Percentiles rank a stretch among this genome's conserved stretches.
These are phyloP conservation scores for Drosophila takahashii DNA, from an alignment of 1,140 invertebrate genomes.

Conservation along the genomic window DNA sequence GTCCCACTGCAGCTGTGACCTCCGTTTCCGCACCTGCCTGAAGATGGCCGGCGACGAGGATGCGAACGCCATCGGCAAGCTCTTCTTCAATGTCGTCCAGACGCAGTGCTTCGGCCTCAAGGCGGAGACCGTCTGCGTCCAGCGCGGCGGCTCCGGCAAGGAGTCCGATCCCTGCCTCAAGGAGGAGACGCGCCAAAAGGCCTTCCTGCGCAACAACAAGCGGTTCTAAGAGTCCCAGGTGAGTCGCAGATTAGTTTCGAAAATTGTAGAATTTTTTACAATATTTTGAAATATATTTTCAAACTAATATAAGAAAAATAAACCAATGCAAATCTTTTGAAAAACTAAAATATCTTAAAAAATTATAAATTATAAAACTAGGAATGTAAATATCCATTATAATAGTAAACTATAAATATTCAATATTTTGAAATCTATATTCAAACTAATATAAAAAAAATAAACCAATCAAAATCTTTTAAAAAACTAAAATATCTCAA, in stretches of 20 bases:
- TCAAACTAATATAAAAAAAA: no score
- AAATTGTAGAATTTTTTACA: no score
- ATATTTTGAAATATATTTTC: no score
- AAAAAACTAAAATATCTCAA: no score
- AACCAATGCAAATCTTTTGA: no score
- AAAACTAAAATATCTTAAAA: no score
- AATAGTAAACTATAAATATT: no score
- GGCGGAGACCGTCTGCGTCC: conserved; percentile 90
- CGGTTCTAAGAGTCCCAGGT: conserved; percentile 85
- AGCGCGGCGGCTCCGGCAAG: conserved; percentile 90
- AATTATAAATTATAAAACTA: no score
- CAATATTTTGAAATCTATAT: no score
- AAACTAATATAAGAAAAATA: no score
- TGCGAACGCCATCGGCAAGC: conserved; percentile 95
- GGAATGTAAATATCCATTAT: no score
- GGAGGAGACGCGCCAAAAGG: conserved; percentile 89
- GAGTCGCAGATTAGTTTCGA: background rate
- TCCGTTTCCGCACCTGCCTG: conserved; percentile 95
- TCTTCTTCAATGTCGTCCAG: conserved; percentile 97
- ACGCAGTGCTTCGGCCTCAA: conserved; percentile 96
- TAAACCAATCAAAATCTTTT: no score
- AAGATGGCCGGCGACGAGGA: conserved; percentile 93
- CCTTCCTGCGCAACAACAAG: conserved; percentile 90
- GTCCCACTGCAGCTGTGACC: conserved; percentile 94
- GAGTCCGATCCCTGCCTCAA: conserved; percentile 90